Base-by-base conservation (phyloP, 2,888 invertebrate genomes). In the Frankliniella fusca region DNA sequence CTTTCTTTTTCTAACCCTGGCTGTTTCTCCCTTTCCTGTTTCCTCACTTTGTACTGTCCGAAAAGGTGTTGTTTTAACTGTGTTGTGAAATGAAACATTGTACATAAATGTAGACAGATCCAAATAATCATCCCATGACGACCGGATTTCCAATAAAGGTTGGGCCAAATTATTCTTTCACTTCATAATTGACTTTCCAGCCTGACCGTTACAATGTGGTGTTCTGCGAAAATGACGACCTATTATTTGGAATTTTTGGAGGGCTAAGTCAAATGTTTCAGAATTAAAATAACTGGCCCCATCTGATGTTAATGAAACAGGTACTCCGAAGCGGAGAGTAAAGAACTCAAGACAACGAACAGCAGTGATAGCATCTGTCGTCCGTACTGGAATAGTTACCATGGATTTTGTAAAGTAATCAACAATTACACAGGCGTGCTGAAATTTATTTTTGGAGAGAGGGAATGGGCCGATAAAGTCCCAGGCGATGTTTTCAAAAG, bases 301-400 rank as follows among this genome's bases (percentile, higher is more conserved):
- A 11, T 65, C 65, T 3, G n/a, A n/a, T 3, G 2, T 3, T 3
- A n/a, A 65, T 1, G n/a, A 3, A 3, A 10, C 65, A 3, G n/a
- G n/a, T 2, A 65, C 65, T 10, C 65, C 65, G 8, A 10, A 65
- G 1, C n/a, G 18, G n/a, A 18, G 1, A 1, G 20, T 65, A n/a
- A n/a, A 65, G 8, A 10, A 3, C 3, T n/a, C n/a, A 1, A 65
- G 20, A 65, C 65, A 65, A n/a, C 1, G 1, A 10, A n/a, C n/a
- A 1, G 65, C 65, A 10, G 65, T 65, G 1, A 2, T 1, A 20
- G 65, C 1, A 8, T 65, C 65, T n/a, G 65, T 1, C 9, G 8
- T 8, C 2, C n/a, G 18, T 1, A n/a, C n/a, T 2, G 65, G n/a
- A 0, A n/a, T 18, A 1, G n/a, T 8, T 3, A 1, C 1, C 1